A percentile compares a stretch with the other conserved stretches of the same genome.
Conservation (phyloP, 1,140 invertebrate genomes). For the Drosophila kanapiae region DNA sequence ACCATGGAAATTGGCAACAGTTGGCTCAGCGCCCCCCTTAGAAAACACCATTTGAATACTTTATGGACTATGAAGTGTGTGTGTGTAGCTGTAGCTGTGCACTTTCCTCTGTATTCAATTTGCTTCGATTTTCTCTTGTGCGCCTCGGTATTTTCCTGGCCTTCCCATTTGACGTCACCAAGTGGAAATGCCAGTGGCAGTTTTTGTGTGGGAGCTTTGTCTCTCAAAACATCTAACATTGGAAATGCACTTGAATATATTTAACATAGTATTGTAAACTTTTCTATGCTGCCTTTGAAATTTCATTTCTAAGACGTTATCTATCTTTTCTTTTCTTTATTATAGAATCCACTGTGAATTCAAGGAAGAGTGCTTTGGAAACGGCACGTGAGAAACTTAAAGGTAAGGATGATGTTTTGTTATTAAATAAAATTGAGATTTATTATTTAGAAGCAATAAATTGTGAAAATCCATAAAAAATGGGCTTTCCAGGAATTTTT, state of each 20-base stretch:
- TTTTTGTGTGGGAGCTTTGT: constrained; percentile 56
- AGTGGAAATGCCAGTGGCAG: constrained; percentile 79
- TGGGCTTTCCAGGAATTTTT: no score
- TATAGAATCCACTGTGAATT: constrained; percentile 77
- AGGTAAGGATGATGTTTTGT: constrained; percentile 42
- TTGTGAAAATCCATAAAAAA: not conserved
- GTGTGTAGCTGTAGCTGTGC: constrained; percentile 6
- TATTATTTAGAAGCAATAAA: not conserved
- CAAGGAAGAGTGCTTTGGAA: constrained; percentile 72
- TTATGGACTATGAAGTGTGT: constrained; percentile 38
- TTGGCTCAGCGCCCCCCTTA: constrained; percentile 28
- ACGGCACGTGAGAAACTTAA: constrained; percentile 69
- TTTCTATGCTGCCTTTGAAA: not conserved
- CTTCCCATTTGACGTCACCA: constrained; percentile 64
- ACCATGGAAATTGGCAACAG: constrained; percentile 68
- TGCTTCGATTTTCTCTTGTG: constrained; percentile 34
- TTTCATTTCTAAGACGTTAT: not conserved
- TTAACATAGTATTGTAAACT: constrained; percentile 18
- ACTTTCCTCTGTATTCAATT: constrained; percentile 18
- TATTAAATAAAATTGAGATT: not conserved
- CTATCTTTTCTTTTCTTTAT: not conserved
- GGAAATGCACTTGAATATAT: constrained; percentile 43
- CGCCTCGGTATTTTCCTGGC: constrained; percentile 46
- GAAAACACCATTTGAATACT: constrained; percentile 34
- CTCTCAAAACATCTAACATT: constrained; percentile 42